A percentile compares a stretch with the other conserved stretches of the same genome.
Evolutionary conservation across 1,140 invertebrate species (phyloP).

Genomic region (Frieseomelitta varia): DNA sequence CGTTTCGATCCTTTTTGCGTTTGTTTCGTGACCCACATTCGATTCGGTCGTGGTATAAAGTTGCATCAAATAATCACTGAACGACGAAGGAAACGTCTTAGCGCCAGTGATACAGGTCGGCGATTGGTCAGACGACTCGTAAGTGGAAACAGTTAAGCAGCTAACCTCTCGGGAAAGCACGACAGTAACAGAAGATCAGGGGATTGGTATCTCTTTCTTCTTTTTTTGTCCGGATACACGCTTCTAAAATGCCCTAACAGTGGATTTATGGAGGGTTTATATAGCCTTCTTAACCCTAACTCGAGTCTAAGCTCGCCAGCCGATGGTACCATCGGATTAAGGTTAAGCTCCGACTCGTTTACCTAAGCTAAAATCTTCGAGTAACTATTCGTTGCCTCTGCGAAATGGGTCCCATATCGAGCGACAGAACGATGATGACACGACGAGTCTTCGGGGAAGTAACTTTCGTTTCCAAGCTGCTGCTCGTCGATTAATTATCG

Average conservation of each 20-base stretch:
- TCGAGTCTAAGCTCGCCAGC: conserved; percentile 40
- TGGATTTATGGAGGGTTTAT: conserved; percentile 53
- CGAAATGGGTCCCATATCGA: conserved; percentile 7
- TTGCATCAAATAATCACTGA: not conserved
- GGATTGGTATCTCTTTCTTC: not conserved
- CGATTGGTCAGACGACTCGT: not conserved
- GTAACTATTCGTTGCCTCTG: conserved; percentile 19
- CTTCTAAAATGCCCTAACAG: conserved; percentile 43
- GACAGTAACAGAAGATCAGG: not conserved
- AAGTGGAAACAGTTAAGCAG: too few species aligned
- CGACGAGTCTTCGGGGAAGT: not conserved
- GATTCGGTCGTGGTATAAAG: not conserved
- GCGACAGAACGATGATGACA: not conserved
- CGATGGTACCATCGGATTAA: conserved; percentile 37
- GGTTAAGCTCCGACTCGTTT: conserved; percentile 43
- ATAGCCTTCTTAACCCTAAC: conserved; percentile 53
- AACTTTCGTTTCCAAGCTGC: not conserved
- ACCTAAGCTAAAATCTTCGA: conserved; percentile 32
- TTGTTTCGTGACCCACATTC: not conserved
- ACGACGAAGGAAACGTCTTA: too few species aligned
- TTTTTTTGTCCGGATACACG: not conserved
- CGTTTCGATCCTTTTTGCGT: not conserved
- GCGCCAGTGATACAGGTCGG: not conserved
- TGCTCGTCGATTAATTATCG: not conserved
- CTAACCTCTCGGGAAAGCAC: not conserved